phyloP scores from a whole-genome alignment of 2,888 invertebrate genomes.

The Helobdella robusta region DNA sequence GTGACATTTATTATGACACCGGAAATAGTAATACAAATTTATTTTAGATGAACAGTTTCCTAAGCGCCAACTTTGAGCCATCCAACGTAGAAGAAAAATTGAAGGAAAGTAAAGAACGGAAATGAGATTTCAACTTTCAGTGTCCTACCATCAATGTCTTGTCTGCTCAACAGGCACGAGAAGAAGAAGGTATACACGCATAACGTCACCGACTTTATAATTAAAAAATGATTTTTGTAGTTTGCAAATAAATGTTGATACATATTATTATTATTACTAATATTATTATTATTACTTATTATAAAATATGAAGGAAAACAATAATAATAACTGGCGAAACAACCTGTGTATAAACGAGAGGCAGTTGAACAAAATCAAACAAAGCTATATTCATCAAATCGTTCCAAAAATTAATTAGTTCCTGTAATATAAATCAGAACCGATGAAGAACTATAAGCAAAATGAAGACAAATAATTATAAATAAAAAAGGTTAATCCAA shows the following conservation, averaged over 20 bases:
- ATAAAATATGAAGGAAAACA: neutral
- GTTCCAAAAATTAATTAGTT: neutral
- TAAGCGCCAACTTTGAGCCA: slow-evolving; percentile 24
- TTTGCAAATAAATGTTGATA: neutral
- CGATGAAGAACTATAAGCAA: neutral
- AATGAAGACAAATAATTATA: neutral
- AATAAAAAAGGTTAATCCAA: too few species aligned
- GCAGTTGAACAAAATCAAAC: slow-evolving; percentile 22
- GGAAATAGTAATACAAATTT: neutral
- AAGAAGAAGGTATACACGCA: slow-evolving; percentile 27
- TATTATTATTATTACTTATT: neutral
- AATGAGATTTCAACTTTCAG: slow-evolving; percentile 24
- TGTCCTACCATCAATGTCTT: slow-evolving; percentile 22
- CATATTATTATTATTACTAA: neutral
- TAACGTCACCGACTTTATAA: slow-evolving; percentile 24
- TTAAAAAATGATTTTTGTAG: neutral
- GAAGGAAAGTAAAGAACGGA: slow-evolving; percentile 24
- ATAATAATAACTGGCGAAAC: neutral
- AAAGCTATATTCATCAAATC: slow-evolving; percentile 9
- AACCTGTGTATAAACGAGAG: slow-evolving; percentile 28
- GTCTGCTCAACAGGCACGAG: slow-evolving; percentile 24
- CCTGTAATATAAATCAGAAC: slow-evolving; percentile 1
- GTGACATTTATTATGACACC: neutral
- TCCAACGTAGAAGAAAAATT: slow-evolving; percentile 28
- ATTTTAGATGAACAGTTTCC: neutral